Evolutionary conservation across 2,888 invertebrate species (phyloP), one percentile per base, ranked within the genome.

Genomic region (Dione vanillae): DNA sequence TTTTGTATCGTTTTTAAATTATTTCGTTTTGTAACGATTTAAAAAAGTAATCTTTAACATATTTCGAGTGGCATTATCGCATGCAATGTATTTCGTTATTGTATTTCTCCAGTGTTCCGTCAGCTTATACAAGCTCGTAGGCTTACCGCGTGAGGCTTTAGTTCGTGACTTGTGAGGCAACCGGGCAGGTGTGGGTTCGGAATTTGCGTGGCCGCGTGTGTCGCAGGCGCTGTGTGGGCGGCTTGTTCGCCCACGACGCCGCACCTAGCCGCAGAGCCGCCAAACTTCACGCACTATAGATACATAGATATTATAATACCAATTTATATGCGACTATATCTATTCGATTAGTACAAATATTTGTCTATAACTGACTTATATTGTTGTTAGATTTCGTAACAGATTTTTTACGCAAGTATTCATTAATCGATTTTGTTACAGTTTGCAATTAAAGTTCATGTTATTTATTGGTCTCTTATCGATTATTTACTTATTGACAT

Each of bases 221-320:
- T 76, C 78, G 77, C 78, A 72, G 76, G 79, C 78, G 78, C 75
- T 72, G 86, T 83, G 88, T 86, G 85, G 88, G 91, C 83, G 72
- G 85, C 87, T 78, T 78, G 90, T 88, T 89, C 92, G 91, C 80
- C 80, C 80, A 79, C 80, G 71, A 75, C 82, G 82, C 87, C 91
- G 85, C 92, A 90, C 91, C 92, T 88, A 91, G 87, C 87, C 87
- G 81, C 80, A 78, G 76, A 81, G 85, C 82, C 76, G 75, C 75
- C 75, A 54, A 43, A 37, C 62, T 54, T 45, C 54, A 43, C 71
- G 69, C 74, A 68, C 68, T 71, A 45, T 61, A 43, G 61, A 54
- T 16, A 37, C 41, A 43, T 47, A 19, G 37, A n/a, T 37, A 56
- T 49, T 19, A 49, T 49, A 49, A 49, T 20, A 49, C 7, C 7